Base-by-base conservation (phyloP, 2,888 invertebrate genomes). In the Pristionchus maxplancki region DNA sequence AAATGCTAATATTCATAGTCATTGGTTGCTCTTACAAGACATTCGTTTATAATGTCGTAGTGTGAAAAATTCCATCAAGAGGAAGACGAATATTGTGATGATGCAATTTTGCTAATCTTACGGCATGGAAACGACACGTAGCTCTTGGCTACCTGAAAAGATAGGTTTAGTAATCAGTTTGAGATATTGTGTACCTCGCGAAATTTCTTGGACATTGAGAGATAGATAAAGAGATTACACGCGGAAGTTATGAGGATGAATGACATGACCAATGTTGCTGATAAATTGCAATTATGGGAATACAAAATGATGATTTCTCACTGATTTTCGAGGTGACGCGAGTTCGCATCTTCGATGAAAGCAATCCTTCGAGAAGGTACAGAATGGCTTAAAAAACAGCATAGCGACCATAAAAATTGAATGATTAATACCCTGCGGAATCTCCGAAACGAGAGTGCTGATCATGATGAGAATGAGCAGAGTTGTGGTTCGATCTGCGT, bases 401-500 rank as follows among this genome's bases (percentile, higher is more conserved):
- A n/a, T n/a, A n/a, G n/a, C n/a, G n/a, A n/a, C n/a, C n/a, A n/a
- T n/a, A n/a, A n/a, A n/a, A n/a, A n/a, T n/a, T n/a, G n/a, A n/a
- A n/a, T n/a, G n/a, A n/a, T n/a, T n/a, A n/a, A n/a, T n/a, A 40
- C 71, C 71, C 40, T 74, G 71, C 5, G 71, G 71, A 24, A 74
- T 74, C 40, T 74, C 71, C 1, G 71, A 40, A 5, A 74, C 15
- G 24, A 74, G 13, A 24, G 71, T 74, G 71, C 71, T 74, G 71
- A 74, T 24, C 71, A 74, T 40, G 24, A 74, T 74, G 40, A 74
- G 71, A 74, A 74, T 40, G 34, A 74, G 40, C 40, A 74, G 24
- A 8, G 71, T 40, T 20, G 71, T 74, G 1, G 71, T n/a, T 37
- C 40, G 34, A 37, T 74, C 71, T 17, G 40, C 71, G 2, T 74